Evolutionary conservation across 2,797 vertebrate genomes (phyloP).

Genomic region (Vipera ursinii): DNA sequence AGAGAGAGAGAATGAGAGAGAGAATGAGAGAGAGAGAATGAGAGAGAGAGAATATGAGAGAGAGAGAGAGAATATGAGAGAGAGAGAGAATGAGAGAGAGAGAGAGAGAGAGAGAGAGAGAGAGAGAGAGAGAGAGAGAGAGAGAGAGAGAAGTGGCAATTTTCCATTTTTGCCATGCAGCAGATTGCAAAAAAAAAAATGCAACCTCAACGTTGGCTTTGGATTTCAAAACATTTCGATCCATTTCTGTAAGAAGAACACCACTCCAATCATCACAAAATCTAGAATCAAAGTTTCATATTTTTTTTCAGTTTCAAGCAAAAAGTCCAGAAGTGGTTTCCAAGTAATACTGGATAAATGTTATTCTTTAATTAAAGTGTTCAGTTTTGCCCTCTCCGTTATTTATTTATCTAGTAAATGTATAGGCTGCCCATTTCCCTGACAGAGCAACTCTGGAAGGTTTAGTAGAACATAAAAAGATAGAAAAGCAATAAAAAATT

Average conservation of each 20-base stretch:
- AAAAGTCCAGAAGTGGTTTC: neutral
- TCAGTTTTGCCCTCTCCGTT: neutral
- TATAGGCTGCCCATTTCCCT: neutral
- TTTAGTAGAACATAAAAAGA: neutral
- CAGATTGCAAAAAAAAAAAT: neutral
- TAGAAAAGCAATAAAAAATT: neutral
- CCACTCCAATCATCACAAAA: neutral
- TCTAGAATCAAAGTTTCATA: neutral
- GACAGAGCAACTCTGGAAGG: neutral
- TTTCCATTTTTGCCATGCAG: fast-evolving
- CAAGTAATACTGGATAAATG: neutral
- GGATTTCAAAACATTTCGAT: neutral
- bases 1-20: neutral
- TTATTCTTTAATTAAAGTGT: neutral
- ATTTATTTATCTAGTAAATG: neutral
- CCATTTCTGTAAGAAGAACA: neutral
- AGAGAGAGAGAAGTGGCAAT: neutral
- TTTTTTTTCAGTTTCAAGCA: neutral
- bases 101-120: neutral
- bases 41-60: neutral
- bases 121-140: too few species aligned
- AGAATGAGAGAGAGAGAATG: neutral
- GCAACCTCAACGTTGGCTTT: neutral
- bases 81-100: neutral
- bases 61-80: neutral